Base-by-base conservation (phyloP, 2,888 invertebrate genomes). In the Eretmocerus hayati region DNA sequence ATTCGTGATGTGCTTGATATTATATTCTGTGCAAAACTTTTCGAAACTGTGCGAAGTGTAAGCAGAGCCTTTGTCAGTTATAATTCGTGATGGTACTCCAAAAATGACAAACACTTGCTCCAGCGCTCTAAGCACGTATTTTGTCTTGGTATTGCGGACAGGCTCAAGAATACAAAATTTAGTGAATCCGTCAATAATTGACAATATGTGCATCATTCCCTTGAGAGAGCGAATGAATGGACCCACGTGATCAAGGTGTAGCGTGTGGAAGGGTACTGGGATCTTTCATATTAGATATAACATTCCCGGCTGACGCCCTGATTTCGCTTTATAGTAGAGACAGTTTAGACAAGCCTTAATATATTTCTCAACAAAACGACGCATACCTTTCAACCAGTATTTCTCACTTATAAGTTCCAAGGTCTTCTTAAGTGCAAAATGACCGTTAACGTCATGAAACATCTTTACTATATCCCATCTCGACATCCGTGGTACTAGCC, bases 331-430 rank as follows among this genome's bases (percentile, higher is more conserved):
- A 32, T 54, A 45, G 43, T 65, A 66, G 4, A 71, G 46, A 50
- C 72, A 74, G 4, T 65, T 56, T 3, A 73, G 56, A 50, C 72
- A 73, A 6, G 66, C 61, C 1, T 39, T 49, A 4, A 73, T 66
- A 50, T 74, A 72, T 46, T 67, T 61, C 41, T 63, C 62, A 1
- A 71, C 63, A 40, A 67, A 70, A 4, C 56, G 45, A 21, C 57
- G 54, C 67, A 72, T 66, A 6, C 62, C 58, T 0, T 65, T 64
- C 42, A 73, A 73, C 8, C 11, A n/a, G n/a, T n/a, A n/a, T n/a
- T n/a, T n/a, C n/a, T n/a, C n/a, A n/a, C n/a, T n/a, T n/a, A n/a
- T n/a, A n/a, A n/a, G n/a, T n/a, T n/a, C n/a, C n/a, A n/a, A n/a
- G n/a, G n/a, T n/a, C n/a, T n/a, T n/a, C n/a, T n/a, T n/a, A n/a